Conservation (phyloP, 1,140 invertebrate genomes). For the Tribolium castaneum region DNA sequence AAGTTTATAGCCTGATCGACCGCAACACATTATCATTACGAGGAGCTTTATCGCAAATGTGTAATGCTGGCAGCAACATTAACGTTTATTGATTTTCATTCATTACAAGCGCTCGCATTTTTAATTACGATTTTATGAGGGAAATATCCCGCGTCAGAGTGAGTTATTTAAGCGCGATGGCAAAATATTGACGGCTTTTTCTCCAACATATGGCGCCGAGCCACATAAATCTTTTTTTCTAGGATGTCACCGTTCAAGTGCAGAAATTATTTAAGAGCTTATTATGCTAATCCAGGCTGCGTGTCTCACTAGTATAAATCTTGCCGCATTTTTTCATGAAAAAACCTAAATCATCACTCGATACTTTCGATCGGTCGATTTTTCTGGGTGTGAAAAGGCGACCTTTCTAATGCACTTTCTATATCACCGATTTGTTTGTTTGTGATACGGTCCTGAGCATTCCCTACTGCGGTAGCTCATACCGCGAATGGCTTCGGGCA, state of each 20-base stretch:
- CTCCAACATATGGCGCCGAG: background rate
- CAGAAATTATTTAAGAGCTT: background rate
- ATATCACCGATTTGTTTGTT: constrained; percentile 8
- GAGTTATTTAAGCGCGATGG: background rate
- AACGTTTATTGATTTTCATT: constrained; percentile 2
- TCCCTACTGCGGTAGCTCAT: constrained; percentile 51
- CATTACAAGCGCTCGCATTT: background rate
- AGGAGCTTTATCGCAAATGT: constrained; percentile 25
- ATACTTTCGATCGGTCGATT: background rate
- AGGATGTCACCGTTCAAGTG: background rate
- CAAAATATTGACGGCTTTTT: background rate
- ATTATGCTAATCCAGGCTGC: background rate
- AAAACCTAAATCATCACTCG: background rate
- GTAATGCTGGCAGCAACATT: constrained; percentile 1
- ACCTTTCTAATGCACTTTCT: constrained; percentile 41
- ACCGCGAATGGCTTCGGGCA: constrained; percentile 47
- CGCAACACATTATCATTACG: constrained; percentile 24
- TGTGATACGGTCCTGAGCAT: constrained; percentile 22
- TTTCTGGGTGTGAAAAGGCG: background rate
- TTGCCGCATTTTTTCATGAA: too few relatives aligned
- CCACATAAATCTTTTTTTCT: background rate
- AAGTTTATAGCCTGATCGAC: constrained; percentile 29
- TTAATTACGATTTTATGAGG: background rate
- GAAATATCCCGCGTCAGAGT: background rate
- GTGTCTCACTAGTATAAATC: background rate